A percentile compares a stretch with the other conserved stretches of the same genome.
Evolutionary conservation across 2,888 invertebrate species (phyloP).

Genomic region (Macropis europaea): DNA sequence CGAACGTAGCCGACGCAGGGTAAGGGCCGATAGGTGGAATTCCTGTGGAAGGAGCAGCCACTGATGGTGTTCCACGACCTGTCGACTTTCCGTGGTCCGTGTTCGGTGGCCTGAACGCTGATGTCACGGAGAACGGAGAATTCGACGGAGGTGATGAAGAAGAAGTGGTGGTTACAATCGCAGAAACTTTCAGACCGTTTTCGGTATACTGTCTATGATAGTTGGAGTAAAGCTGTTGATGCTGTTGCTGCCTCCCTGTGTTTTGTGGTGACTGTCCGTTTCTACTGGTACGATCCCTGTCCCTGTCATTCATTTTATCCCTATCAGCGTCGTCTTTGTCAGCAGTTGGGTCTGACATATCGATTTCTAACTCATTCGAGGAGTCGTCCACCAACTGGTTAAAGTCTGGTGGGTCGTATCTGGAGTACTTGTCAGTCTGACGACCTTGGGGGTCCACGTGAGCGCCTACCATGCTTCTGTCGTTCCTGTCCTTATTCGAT

Average conservation of each 20-base stretch:
- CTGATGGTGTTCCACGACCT: constrained; percentile 71
- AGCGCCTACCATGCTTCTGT: constrained; percentile 52
- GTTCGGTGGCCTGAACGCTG: constrained; percentile 89
- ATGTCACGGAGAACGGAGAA: constrained; percentile 86
- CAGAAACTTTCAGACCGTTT: constrained; percentile 79
- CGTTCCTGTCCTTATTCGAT: constrained; percentile 65
- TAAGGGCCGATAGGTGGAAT: constrained; percentile 82
- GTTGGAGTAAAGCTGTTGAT: constrained; percentile 75
- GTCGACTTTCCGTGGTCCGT: constrained; percentile 84
- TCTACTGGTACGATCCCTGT: constrained; percentile 79
- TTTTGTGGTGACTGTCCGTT: constrained; percentile 66
- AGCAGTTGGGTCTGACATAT: constrained; percentile 87
- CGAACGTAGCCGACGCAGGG: constrained; percentile 88
- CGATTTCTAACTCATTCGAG: constrained; percentile 89
- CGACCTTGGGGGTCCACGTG: constrained; percentile 62
- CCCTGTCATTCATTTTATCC: constrained; percentile 80
- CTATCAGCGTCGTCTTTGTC: constrained; percentile 84
- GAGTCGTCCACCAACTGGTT: constrained; percentile 89
- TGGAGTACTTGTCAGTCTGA: constrained; percentile 80
- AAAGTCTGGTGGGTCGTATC: constrained; percentile 88
- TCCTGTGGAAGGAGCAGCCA: constrained; percentile 64
- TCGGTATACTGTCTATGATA: constrained; percentile 81
- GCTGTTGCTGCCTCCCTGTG: constrained; percentile 64
- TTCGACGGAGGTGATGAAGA: constrained; percentile 73
- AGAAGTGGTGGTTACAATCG: constrained; percentile 81